Evolutionary conservation across 2,797 vertebrate species (phyloP), one percentile per base, ranked within the genome.

Genomic region (Mus spretus): DNA sequence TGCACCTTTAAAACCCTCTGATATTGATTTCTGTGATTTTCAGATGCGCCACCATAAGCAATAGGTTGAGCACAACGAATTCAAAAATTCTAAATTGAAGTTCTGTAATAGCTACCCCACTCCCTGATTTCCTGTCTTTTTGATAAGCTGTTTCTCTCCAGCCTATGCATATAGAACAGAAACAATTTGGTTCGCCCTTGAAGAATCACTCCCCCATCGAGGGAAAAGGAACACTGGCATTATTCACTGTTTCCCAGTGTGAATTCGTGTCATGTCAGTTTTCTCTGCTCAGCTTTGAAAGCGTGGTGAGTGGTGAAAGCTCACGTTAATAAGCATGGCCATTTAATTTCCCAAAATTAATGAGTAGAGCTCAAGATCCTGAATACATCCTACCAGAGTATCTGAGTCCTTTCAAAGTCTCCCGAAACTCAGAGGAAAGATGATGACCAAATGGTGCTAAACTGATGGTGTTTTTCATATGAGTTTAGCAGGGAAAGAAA

Each of bases 111-210:
- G 88, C 95, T 92, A n/a, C 80, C 87, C 89, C 50, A 57, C 31
- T 94, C 80, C 91, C 87, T 92, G 84, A 61, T 19, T 12, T 96
- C 95, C 94, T 90, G 65, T 83, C 8, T 89, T 92, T 87, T 50
- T 44, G 53, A 92, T 95, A 97, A 98, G 40, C 13, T 91, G 75
- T 86, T 97, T 98, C 59, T 94, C 86, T 98, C 98, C 95, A 97
- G 95, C 67, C 61, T 61, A 95, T 90, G 98, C 97, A 94, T 53
- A 98, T 70, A 87, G 86, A 97, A 89, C 65, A 95, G 72, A 97
- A 97, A 97, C 89, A 91, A 91, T 96, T 95, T 91, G 14, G 19
- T 6, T 37, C 96, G 12, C 80, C 97, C 93, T 96, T 97, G 93
- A 98, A 96, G 89, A 88, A 86, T 90, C 72, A 65, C 63, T 87